phyloP scores from a whole-genome alignment of 2,797 vertebrate genomes.

The Muscicapa striata region DNA sequence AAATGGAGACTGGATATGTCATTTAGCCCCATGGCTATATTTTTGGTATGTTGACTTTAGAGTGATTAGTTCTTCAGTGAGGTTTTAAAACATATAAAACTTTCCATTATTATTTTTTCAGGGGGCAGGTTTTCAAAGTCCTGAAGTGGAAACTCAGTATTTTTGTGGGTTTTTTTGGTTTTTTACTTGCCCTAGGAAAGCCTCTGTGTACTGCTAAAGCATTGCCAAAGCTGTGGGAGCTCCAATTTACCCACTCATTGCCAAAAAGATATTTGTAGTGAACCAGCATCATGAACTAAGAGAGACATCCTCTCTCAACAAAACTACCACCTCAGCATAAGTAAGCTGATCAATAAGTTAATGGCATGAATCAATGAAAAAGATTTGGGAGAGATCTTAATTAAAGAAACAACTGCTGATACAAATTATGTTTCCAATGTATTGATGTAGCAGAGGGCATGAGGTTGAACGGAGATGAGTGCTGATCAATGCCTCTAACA shows the following conservation, averaged over 20 bases:
- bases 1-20: not conserved
- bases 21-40: not conserved
- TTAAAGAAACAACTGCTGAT: conserved; percentile 96
- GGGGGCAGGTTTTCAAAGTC: not conserved
- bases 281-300: not conserved
- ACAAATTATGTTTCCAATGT: conserved; percentile 94
- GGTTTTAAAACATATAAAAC: not conserved
- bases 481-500: conserved; percentile 84
- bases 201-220: not conserved
- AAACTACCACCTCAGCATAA: conserved; percentile 83
- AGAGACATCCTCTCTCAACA: conserved; percentile 53
- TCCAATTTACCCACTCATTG: not conserved
- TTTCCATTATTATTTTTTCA: not conserved
- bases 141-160: not conserved
- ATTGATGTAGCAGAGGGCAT: conserved; percentile 79
- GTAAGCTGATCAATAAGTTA: conserved; percentile 86
- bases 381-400: conserved; percentile 92
- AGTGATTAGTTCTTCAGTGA: not conserved
- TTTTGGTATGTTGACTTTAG: not conserved
- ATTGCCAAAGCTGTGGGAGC: not conserved
- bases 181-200: not conserved
- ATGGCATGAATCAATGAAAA: conserved; percentile 89
- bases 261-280: not conserved
- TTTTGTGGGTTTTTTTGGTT: not conserved
- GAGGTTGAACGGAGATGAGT: conserved; percentile 72